Evolutionary conservation across 1,140 invertebrate genomes (phyloP), one percentile per base, ranked within the genome.

Genomic region (Chelonus insularis): DNA sequence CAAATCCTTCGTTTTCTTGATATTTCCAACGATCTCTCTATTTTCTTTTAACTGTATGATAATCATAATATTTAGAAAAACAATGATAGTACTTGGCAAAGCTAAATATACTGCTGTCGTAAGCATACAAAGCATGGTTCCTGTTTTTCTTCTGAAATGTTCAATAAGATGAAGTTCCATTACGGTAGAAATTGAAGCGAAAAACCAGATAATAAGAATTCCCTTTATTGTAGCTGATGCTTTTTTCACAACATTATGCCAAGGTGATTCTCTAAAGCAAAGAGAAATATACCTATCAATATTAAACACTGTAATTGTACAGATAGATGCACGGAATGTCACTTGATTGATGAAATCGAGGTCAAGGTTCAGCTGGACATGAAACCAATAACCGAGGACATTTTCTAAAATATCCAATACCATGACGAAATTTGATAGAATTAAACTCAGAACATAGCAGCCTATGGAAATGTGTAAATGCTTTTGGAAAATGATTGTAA

Each of bases 141-240:
- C 68, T 20, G 62, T 62, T 36, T 73, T 63, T 1, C 63, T 60
- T 2, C 68, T 57, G 21, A 72, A 67, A n/a, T 66, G 60, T 1
- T 69, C 54, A 39, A 72, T 72, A 39, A 78, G 66, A 18, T 76
- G 60, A 29, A 78, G 55, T 16, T 73, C 72, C 60, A 77, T 70
- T 0, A 71, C 68, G 0, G 69, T 62, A 1, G 57, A 57, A 34
- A 75, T 68, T 8, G 66, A 63, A 1, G 69, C 52, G 50, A 68
- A 60, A 4, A 36, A 50, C 76, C 75, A 77, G n/a, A 74, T 71
- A 0, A 72, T 29, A 0, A 71, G 0, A 5, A 76, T 55, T 2
- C 65, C 68, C 57, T 75, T 78, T 2, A 63, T 9, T 0, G 63
- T 64, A 0, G 62, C 70, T 1, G 34, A 29, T 0, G 54, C 48